Percentiles rank a stretch among this genome's conserved stretches.
phyloP scores from a whole-genome alignment of 1,140 invertebrate species.

The Drosophila azteca region DNA sequence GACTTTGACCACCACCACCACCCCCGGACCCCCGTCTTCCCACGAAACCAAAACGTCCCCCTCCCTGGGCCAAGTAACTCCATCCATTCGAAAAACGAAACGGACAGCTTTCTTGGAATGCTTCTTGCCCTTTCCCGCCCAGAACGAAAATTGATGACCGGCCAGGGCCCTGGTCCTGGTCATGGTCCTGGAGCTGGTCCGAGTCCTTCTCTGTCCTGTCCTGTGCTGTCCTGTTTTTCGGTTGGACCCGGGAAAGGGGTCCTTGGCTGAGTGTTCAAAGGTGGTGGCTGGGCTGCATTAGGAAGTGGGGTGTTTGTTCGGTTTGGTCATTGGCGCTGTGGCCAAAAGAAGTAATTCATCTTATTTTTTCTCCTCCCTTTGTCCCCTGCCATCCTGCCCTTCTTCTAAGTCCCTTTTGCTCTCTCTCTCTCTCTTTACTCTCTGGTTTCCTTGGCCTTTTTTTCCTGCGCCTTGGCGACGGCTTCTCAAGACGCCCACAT shows the following conservation, averaged over 20 bases:
- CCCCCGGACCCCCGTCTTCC: background rate
- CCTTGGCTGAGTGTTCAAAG: constrained; percentile 5
- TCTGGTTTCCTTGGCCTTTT: constrained; percentile 29
- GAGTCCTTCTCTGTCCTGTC: constrained; percentile 1
- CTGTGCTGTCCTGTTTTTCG: constrained; percentile 27
- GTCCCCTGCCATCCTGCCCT: constrained; percentile 7
- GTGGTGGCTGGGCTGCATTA: background rate
- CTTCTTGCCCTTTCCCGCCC: constrained; percentile 39
- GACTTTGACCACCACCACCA: constrained; percentile 28
- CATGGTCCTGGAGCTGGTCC: constrained; percentile 39
- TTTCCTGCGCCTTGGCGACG: constrained; percentile 58
- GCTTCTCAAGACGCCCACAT: constrained; percentile 77
- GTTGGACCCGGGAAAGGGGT: background rate
- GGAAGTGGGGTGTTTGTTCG: constrained; percentile 25
- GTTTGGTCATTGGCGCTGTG: constrained; percentile 79
- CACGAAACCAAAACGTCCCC: background rate
- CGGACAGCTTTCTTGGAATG: constrained; percentile 71
- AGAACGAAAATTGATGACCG: constrained; percentile 81
- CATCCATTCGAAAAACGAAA: constrained; percentile 61
- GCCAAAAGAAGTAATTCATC: constrained; percentile 83
- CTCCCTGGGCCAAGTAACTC: constrained; percentile 5
- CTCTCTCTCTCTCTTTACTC: constrained; percentile 10
- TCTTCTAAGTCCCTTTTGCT: constrained; percentile 13
- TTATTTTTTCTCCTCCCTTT: constrained; percentile 67
- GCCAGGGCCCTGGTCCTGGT: constrained; percentile 55